Percentiles rank a stretch among this genome's conserved stretches.
These are phyloP conservation scores for Hydropsyche betteni DNA, from an alignment of 2,888 invertebrate genomes.

Conservation along the genomic window DNA sequence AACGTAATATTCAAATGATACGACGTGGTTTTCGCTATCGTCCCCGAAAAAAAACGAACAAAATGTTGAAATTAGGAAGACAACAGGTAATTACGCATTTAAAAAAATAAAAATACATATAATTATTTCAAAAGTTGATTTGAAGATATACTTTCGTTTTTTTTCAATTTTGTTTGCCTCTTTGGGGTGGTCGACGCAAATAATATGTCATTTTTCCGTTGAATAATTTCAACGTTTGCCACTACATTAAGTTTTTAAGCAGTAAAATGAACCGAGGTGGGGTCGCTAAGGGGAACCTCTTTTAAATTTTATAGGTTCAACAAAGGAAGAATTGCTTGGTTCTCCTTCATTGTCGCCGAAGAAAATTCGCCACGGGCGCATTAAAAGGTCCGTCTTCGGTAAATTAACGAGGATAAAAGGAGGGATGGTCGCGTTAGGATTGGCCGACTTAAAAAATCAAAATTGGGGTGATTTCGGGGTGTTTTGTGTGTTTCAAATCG, in stretches of 20 bases:
- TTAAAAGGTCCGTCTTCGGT: background rate
- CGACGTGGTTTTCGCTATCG: background rate
- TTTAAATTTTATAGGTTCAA: slow-evolving; percentile 27
- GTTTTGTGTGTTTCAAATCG: background rate
- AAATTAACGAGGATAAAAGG: slow-evolving; percentile 16
- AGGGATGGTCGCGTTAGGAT: background rate
- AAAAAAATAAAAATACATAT: no score
- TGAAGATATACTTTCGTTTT: no score
- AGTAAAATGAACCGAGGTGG: background rate
- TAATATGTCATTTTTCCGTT: slow-evolving; percentile 20
- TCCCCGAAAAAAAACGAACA: no score
- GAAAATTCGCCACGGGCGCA: slow-evolving; percentile 7
- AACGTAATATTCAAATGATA: slow-evolving; percentile 21
- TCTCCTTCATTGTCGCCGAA: slow-evolving; percentile 18
- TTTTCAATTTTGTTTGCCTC: no score
- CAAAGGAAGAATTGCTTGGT: slow-evolving; percentile 19
- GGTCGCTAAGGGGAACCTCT: background rate
- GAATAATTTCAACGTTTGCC: slow-evolving; percentile 28
- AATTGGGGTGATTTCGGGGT: no score
- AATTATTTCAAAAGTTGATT: no score
- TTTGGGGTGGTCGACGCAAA: background rate
- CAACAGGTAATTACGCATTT: no score
- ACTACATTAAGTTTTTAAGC: slow-evolving; percentile 18
- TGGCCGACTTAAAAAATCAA: background rate
- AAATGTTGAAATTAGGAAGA: no score